These are phyloP conservation scores for Erebia ligea DNA, from an alignment of 2,888 invertebrate genomes.

Conservation along the genomic window DNA sequence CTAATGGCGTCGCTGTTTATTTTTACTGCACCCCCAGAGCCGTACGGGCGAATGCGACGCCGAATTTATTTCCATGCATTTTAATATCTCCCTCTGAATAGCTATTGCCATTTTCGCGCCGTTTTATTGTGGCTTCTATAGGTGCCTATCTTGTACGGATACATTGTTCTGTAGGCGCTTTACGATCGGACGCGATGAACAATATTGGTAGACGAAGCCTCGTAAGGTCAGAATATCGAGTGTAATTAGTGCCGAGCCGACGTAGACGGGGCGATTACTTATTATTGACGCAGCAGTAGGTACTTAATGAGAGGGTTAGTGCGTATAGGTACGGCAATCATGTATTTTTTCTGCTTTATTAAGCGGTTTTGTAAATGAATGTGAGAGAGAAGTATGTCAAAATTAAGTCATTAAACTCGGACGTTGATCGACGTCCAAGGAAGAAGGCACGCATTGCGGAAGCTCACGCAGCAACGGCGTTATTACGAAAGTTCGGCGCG, in stretches of 20 bases:
- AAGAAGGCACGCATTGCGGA: slow-evolving; percentile 71
- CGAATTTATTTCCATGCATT: slow-evolving; percentile 84
- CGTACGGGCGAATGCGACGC: slow-evolving; percentile 83
- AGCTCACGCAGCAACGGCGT: slow-evolving; percentile 59
- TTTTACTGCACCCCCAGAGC: slow-evolving; percentile 83
- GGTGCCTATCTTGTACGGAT: slow-evolving; percentile 50
- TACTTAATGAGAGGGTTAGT: slow-evolving; percentile 54
- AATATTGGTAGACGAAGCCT: slow-evolving; percentile 69
- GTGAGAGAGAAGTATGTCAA: slow-evolving; percentile 61
- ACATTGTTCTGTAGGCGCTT: slow-evolving; percentile 72
- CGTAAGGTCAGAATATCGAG: slow-evolving; percentile 62
- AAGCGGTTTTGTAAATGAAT: slow-evolving; percentile 57
- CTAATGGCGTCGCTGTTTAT: slow-evolving; percentile 84
- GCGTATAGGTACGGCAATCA: slow-evolving; percentile 51
- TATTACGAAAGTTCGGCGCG: slow-evolving; percentile 53
- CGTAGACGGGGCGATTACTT: slow-evolving; percentile 46
- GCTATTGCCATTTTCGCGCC: slow-evolving; percentile 82
- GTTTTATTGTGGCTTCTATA: slow-evolving; percentile 76
- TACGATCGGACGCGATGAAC: slow-evolving; percentile 65
- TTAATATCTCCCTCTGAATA: slow-evolving; percentile 83
- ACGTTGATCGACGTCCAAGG: slow-evolving; percentile 70
- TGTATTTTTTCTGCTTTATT: slow-evolving; percentile 67
- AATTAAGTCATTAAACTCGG: slow-evolving; percentile 77
- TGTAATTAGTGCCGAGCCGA: slow-evolving; percentile 58
- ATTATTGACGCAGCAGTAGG: slow-evolving; percentile 61